These are phyloP conservation scores for Eutolmus rufibarbis DNA, from an alignment of 2,888 invertebrate species.

Conservation along the genomic window DNA sequence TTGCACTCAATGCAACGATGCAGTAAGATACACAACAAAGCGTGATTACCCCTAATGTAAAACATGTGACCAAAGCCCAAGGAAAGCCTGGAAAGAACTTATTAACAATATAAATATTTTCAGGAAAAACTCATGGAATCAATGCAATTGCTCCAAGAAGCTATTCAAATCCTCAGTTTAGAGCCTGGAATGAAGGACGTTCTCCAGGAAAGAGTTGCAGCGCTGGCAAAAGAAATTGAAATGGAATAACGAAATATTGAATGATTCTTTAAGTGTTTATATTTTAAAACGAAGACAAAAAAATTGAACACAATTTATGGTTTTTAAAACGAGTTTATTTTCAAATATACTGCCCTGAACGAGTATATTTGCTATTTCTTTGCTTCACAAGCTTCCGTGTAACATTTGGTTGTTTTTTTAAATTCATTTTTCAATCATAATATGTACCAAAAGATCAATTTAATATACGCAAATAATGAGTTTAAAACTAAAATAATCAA, in stretches of 20 bases:
- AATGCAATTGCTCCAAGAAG: conserved; percentile 68
- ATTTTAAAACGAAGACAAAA: neutral
- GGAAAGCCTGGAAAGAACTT: neutral
- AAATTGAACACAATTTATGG: neutral
- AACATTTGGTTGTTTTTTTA: neutral
- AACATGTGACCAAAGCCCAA: neutral
- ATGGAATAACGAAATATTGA: conserved; percentile 46
- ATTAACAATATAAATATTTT: conserved; percentile 44
- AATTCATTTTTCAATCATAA: neutral
- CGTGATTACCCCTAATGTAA: neutral
- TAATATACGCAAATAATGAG: neutral
- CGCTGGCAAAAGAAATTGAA: conserved; percentile 59
- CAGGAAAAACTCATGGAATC: conserved; percentile 68
- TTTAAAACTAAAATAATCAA: neutral
- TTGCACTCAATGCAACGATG: too few relatives aligned
- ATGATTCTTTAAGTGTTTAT: neutral
- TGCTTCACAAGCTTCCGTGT: neutral
- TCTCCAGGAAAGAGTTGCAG: conserved; percentile 64
- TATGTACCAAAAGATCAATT: neutral
- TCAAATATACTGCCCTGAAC: neutral
- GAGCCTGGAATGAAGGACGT: conserved; percentile 69
- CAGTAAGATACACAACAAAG: too few relatives aligned
- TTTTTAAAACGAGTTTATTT: neutral
- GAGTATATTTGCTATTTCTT: neutral
- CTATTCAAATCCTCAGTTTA: conserved; percentile 67